Evolutionary conservation across 1,140 invertebrate species (phyloP).

Genomic region (Phenacoccus solenopsis): DNA sequence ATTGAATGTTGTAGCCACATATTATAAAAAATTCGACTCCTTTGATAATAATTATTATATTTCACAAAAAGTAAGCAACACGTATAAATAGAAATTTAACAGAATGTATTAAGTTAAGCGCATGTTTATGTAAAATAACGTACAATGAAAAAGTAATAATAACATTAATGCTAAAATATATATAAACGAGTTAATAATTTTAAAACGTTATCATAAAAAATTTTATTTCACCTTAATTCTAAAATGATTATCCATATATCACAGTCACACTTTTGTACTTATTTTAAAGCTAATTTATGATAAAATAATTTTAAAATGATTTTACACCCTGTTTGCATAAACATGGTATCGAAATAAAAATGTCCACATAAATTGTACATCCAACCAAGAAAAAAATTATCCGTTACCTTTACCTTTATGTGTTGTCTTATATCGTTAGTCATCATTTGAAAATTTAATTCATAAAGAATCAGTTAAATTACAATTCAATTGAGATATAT

Average conservation of each 20-base stretch:
- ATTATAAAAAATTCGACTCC: too few relatives aligned
- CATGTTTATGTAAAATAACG: background rate
- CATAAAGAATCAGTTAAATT: too few relatives aligned
- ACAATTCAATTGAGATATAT: too few relatives aligned
- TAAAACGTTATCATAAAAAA: background rate
- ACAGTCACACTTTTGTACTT: conserved; percentile 12
- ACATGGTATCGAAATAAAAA: background rate
- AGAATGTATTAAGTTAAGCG: background rate
- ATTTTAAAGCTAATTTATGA: background rate
- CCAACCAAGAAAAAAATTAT: too few relatives aligned
- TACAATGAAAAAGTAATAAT: background rate
- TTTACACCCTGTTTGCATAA: background rate
- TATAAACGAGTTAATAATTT: background rate
- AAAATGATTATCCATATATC: background rate
- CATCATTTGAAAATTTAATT: too few relatives aligned
- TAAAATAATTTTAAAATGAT: background rate
- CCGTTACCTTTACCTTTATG: too few relatives aligned
- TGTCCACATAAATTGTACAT: background rate
- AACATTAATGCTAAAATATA: background rate
- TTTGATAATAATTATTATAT: background rate
- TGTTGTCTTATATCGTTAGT: too few relatives aligned
- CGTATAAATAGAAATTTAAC: background rate
- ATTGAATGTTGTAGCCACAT: too few relatives aligned
- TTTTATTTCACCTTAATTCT: background rate
- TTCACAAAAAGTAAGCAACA: background rate